Conservation (phyloP, 2,888 invertebrate genomes). For the Prostheceraeus crozeri region DNA sequence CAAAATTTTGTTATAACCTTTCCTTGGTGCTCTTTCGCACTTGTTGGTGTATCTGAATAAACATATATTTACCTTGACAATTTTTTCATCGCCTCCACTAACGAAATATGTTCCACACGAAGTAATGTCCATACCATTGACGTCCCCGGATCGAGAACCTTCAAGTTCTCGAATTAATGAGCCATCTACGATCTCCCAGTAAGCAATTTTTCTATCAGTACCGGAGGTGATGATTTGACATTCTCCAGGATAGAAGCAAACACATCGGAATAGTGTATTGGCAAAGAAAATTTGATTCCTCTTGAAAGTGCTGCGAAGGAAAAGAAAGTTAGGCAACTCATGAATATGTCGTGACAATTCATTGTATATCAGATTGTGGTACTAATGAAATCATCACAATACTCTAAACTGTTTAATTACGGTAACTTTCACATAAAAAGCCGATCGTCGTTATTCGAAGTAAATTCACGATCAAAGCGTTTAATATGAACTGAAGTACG, state of each 20-base stretch:
- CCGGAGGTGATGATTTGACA: conserved; percentile 78
- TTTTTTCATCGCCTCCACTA: conserved; percentile 77
- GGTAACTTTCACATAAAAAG: no score
- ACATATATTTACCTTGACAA: conserved; percentile 65
- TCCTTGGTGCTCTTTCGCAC: no score
- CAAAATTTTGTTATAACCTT: no score
- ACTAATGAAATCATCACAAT: no score
- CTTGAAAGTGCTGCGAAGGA: conserved; percentile 54
- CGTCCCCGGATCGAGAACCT: conserved; percentile 70
- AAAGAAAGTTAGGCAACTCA: conserved; percentile 27
- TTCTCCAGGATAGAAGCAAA: conserved; percentile 49
- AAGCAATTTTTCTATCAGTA: conserved; percentile 71
- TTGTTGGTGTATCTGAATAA: no score
- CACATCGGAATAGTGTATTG: conserved; percentile 62
- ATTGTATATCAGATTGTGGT: no score
- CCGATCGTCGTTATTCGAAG: no score
- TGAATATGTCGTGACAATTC: no score
- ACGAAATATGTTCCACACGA: conserved; percentile 69
- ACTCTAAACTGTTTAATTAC: no score
- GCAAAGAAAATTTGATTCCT: conserved; percentile 76
- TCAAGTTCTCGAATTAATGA: conserved; percentile 73
- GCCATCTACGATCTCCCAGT: conserved; percentile 81
- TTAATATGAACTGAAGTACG: no score
- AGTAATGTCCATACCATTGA: conserved; percentile 72
- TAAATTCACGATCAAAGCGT: no score